Conservation (phyloP, 2,797 vertebrate genomes). For the Phaenicophaeus curvirostris region DNA sequence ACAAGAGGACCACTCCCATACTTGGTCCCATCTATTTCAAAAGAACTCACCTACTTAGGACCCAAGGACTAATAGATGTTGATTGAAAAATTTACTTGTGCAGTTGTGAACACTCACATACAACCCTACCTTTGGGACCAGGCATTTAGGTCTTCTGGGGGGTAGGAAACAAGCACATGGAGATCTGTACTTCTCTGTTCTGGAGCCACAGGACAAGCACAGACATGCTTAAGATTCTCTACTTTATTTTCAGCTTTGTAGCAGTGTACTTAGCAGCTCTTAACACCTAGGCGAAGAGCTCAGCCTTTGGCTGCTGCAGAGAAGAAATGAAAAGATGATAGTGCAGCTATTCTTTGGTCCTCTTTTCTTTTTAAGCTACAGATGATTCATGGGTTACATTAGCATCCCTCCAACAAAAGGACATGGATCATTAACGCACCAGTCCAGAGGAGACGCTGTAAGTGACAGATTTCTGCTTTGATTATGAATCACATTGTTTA, state of each 20-base stretch:
- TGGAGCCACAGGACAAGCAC: fast-evolving
- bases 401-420: background rate
- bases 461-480: background rate
- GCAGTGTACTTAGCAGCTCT: background rate
- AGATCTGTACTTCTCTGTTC: background rate
- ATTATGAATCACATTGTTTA: background rate
- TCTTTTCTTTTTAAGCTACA: background rate
- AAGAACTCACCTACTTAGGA: background rate
- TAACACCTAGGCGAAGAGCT: background rate
- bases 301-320: background rate
- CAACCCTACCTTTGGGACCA: background rate
- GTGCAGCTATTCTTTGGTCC: background rate
- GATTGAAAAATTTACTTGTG: background rate
- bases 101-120: background rate
- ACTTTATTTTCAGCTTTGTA: background rate
- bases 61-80: background rate
- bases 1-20: background rate
- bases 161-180: background rate
- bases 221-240: background rate
- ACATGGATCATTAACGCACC: background rate
- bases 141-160: background rate
- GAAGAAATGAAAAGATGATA: background rate
- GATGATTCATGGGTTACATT: background rate
- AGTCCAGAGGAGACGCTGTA: fast-evolving
- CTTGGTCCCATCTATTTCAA: background rate